Evolutionary conservation across 2,888 invertebrate genomes (phyloP).

Genomic region (Catocala fraxini): DNA sequence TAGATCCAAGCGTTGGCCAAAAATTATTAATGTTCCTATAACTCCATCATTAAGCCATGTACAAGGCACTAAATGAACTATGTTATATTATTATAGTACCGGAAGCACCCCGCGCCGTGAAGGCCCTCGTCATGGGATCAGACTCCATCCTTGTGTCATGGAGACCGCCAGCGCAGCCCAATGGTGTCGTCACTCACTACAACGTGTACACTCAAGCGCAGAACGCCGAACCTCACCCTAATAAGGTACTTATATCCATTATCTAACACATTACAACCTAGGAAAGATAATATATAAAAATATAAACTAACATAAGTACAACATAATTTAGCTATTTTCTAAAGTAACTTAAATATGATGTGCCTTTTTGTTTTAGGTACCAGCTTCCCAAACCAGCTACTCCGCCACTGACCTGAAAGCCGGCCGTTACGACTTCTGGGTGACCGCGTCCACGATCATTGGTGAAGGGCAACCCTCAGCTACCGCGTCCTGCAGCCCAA

Average conservation of each 20-base stretch:
- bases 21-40: too few relatives aligned
- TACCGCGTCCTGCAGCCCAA: conserved; percentile 94
- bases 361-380: conserved; percentile 76
- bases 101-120: conserved; percentile 96
- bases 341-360: too few relatives aligned
- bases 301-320: background rate
- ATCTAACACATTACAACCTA: too few relatives aligned
- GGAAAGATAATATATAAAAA: background rate
- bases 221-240: conserved; percentile 90
- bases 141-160: conserved; percentile 97
- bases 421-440: conserved; percentile 97
- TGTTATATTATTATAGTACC: conserved; percentile 89
- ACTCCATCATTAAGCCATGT: too few relatives aligned
- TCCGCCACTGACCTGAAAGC: conserved; percentile 95
- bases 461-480: conserved; percentile 97
- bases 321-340: background rate
- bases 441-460: conserved; percentile 97
- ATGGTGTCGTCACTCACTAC: conserved; percentile 97
- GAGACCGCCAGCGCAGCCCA: conserved; percentile 97
- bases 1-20: too few relatives aligned
- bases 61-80: background rate
- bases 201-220: conserved; percentile 96
- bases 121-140: conserved; percentile 96
- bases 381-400: conserved; percentile 95
- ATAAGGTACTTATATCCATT: conserved; percentile 85